Evolutionary conservation across 2,113 vertebrate species (phyloP).

Genomic region (Plotosus lineatus): DNA sequence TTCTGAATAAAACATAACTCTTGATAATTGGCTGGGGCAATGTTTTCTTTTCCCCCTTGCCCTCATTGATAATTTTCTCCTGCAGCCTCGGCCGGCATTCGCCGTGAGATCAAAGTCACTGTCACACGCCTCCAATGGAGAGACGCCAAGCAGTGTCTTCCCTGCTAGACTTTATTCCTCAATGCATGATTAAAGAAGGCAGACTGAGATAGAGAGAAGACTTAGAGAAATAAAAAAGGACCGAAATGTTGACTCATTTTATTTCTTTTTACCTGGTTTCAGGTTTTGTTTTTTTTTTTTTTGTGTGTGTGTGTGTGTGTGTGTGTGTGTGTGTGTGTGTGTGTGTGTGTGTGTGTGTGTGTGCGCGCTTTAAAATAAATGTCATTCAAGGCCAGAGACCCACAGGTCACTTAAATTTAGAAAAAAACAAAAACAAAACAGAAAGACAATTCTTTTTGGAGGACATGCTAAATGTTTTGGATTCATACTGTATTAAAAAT

Average conservation of each 20-base stretch:
- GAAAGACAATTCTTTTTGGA: background rate
- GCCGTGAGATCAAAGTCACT: slow-evolving; percentile 72
- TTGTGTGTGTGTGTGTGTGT: no score
- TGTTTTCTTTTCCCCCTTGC: slow-evolving; percentile 58
- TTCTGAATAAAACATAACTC: slow-evolving; percentile 65
- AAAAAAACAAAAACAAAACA: background rate
- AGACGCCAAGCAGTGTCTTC: slow-evolving; percentile 63
- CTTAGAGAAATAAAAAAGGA: slow-evolving; percentile 58
- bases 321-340: no score
- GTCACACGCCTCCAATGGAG: slow-evolving; percentile 70
- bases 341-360: no score
- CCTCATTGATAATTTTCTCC: slow-evolving; percentile 74
- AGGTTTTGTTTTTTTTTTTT: no score
- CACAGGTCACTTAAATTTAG: background rate
- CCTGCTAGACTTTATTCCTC: slow-evolving; percentile 66
- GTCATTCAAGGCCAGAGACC: slow-evolving; percentile 3
- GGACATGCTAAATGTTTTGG: background rate
- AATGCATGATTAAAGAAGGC: slow-evolving; percentile 68
- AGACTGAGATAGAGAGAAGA: slow-evolving; percentile 60
- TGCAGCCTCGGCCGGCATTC: slow-evolving; percentile 66
- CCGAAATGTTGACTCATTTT: slow-evolving; percentile 21
- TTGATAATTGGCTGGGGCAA: slow-evolving; percentile 66
- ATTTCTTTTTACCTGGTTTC: slow-evolving; percentile 38
- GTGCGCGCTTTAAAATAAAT: no score
- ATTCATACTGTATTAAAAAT: background rate